These are phyloP conservation scores for Drosophila pseudoananassae DNA, from an alignment of 1,140 invertebrate genomes.

Conservation along the genomic window DNA sequence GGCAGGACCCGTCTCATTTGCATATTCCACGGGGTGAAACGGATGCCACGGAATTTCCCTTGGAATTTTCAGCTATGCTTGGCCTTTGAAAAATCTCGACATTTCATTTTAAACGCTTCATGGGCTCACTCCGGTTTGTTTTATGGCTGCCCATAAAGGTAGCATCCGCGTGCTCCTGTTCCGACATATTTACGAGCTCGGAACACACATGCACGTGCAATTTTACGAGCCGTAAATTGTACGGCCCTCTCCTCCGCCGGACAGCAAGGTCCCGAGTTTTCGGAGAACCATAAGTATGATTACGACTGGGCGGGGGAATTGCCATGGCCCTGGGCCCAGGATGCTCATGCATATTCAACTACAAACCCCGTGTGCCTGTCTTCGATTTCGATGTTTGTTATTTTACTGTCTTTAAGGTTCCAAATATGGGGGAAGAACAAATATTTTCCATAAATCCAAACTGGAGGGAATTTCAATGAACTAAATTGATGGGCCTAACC, in stretches of 20 bases:
- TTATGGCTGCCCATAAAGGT: conserved; percentile 55
- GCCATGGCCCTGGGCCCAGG: not conserved
- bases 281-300: conserved; percentile 29
- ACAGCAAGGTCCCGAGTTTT: conserved; percentile 19
- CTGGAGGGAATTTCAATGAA: conserved; percentile 13
- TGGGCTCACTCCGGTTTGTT: conserved; percentile 47
- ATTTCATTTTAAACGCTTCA: conserved; percentile 59
- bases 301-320: conserved; percentile 13
- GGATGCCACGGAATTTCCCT: conserved; percentile 7
- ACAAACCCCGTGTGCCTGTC: not conserved
- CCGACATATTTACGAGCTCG: conserved; percentile 29
- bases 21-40: conserved; percentile 23
- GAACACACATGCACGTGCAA: conserved; percentile 34
- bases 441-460: conserved; percentile 2
- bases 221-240: conserved; percentile 74
- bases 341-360: conserved; percentile 33
- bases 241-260: conserved; percentile 36
- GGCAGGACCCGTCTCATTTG: conserved; percentile 23
- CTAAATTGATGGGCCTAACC: conserved; percentile 2
- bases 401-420: conserved; percentile 9
- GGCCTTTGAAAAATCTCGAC: conserved; percentile 41
- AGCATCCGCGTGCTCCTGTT: not conserved
- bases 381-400: conserved; percentile 26
- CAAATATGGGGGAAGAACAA: not conserved
- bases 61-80: conserved; percentile 1